phyloP scores from a whole-genome alignment of 2,888 invertebrate species.

The Ormyrus pomaceus region DNA sequence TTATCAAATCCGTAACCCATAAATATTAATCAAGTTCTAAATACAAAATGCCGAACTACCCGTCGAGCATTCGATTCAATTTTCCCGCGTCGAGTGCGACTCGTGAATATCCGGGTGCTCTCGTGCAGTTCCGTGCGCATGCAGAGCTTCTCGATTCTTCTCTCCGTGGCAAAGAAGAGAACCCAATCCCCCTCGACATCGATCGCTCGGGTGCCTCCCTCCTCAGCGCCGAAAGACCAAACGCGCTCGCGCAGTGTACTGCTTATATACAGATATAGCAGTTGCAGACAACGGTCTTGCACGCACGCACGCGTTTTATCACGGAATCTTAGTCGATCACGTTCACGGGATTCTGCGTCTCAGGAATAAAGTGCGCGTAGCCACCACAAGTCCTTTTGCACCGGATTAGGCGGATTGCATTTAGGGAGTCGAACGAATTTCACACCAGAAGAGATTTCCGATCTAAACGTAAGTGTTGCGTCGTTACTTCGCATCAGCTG shows the following conservation, averaged over 20 bases:
- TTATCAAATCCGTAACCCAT: no score
- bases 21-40: no score
- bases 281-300: neutral
- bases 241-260: no score
- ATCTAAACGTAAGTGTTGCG: slow-evolving; percentile 49
- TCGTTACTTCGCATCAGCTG: slow-evolving; percentile 31
- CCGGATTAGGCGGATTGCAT: no score
- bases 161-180: neutral
- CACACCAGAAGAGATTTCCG: no score
- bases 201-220: slow-evolving; percentile 7
- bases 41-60: no score
- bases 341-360: no score
- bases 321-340: neutral
- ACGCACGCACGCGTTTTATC: neutral
- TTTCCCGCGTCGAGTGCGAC: neutral
- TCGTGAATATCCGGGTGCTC: slow-evolving; percentile 15
- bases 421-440: no score
- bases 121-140: slow-evolving; percentile 30
- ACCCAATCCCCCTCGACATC: slow-evolving; percentile 41
- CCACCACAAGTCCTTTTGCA: no score
- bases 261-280: neutral
- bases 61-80: no score
- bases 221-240: no score
- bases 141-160: slow-evolving; percentile 48
- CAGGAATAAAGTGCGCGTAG: no score